Percentiles rank a stretch among this genome's conserved stretches.
phyloP scores from a whole-genome alignment of 2,797 vertebrate genomes.

The Dicrostonyx torquatus region DNA sequence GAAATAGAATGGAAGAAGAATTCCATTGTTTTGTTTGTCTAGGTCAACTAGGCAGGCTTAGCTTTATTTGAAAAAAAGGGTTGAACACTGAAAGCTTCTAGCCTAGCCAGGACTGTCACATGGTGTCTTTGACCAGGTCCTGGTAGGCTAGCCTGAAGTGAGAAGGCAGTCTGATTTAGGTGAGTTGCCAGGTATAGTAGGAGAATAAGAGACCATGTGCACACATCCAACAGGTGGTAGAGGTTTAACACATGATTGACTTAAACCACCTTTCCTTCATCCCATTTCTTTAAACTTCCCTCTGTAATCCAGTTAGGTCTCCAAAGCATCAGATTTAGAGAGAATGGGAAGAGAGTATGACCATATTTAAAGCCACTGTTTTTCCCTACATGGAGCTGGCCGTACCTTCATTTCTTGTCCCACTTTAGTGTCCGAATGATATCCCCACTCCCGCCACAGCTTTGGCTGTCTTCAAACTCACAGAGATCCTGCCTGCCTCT shows the following conservation, averaged over 20 bases:
- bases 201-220: neutral
- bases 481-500: neutral
- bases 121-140: neutral
- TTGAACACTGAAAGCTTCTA: neutral
- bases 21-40: conserved; percentile 9
- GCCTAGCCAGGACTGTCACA: neutral
- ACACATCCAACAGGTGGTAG: neutral
- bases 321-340: neutral
- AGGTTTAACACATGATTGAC: neutral
- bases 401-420: neutral
- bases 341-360: conserved; percentile 6
- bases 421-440: neutral
- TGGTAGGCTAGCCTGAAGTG: neutral
- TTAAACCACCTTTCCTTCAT: neutral
- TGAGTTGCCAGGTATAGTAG: neutral
- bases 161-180: neutral
- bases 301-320: neutral
- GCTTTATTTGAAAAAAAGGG: conserved; percentile 6
- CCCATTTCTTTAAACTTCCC: neutral
- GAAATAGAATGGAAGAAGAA: neutral
- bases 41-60: neutral
- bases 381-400: neutral
- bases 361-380: neutral
- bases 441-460: neutral
- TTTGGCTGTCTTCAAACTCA: neutral